Percentiles rank a stretch among this genome's conserved stretches.
Evolutionary conservation across 2,888 invertebrate species (phyloP).

Genomic region (Spialia ferax): DNA sequence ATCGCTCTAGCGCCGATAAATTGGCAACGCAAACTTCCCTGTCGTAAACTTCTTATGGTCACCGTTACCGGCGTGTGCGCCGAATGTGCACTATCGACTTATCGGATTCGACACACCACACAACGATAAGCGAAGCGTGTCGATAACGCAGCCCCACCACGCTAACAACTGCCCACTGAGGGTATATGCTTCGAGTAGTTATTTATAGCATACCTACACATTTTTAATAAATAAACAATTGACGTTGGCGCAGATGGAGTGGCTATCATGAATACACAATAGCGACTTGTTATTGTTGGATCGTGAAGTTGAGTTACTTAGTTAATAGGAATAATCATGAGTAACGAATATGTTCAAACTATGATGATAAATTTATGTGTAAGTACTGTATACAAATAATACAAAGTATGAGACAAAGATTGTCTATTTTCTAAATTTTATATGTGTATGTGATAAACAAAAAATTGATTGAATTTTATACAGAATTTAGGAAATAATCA

Average conservation of each 20-base stretch:
- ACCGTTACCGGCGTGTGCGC: slow-evolving; percentile 50
- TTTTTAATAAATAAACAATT: slow-evolving; percentile 71
- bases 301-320: slow-evolving; percentile 34
- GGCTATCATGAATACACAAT: slow-evolving; percentile 52
- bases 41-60: slow-evolving; percentile 59
- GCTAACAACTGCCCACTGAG: slow-evolving; percentile 56
- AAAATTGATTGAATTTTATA: no score
- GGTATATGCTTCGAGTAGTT: slow-evolving; percentile 62
- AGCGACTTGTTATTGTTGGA: slow-evolving; percentile 42
- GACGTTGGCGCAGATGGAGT: slow-evolving; percentile 56
- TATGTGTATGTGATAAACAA: no score
- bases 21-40: slow-evolving; percentile 73
- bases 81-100: slow-evolving; percentile 66
- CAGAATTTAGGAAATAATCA: no score
- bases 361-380: not conserved
- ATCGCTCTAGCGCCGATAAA: slow-evolving; percentile 71
- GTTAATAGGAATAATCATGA: slow-evolving; percentile 35
- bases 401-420: not conserved
- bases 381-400: no score
- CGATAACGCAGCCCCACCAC: slow-evolving; percentile 55
- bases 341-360: slow-evolving; percentile 18
- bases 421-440: no score
- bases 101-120: slow-evolving; percentile 66
- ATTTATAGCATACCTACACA: slow-evolving; percentile 67
- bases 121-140: slow-evolving; percentile 59